These are phyloP conservation scores for Rhynchonycteris naso DNA, from an alignment of 2,797 vertebrate species.

Conservation along the genomic window DNA sequence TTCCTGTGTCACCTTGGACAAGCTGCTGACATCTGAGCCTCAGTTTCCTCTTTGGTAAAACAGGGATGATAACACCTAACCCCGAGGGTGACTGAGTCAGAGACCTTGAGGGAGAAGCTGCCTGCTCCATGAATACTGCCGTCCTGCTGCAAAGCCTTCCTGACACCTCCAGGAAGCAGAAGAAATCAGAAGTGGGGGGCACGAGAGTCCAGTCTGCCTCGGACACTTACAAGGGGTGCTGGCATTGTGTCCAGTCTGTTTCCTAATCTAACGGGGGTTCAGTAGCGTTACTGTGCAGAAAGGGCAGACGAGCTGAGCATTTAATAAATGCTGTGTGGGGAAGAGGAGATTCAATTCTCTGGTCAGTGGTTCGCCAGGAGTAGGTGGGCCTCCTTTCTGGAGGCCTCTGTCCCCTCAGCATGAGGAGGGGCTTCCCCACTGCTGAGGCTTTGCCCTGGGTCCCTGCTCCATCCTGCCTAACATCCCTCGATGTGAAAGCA, in stretches of 20 bases:
- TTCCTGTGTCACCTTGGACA: not conserved
- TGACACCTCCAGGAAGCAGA: not conserved
- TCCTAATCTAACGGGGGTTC: not conserved
- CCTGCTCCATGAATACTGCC: not conserved
- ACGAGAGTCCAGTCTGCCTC: not conserved
- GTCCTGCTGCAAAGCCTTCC: not conserved
- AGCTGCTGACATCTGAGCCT: not conserved
- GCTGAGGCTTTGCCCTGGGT: not conserved
- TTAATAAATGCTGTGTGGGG: too few relatives aligned
- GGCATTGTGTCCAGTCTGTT: not conserved
- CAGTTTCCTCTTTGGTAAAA: conserved; percentile 31
- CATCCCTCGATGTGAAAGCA: not conserved
- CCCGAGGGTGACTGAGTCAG: not conserved
- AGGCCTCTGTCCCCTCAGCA: not conserved
- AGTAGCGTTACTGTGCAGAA: not conserved
- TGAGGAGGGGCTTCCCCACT: not conserved
- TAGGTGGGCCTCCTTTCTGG: not conserved
- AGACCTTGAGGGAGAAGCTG: not conserved
- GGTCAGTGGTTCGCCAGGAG: not conserved
- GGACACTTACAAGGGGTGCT: not conserved
- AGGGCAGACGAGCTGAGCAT: not conserved
- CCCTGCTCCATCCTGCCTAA: not conserved
- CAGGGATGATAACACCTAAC: not conserved
- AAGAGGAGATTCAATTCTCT: not conserved
- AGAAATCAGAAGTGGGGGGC: not conserved